Evolutionary conservation across 2,113 vertebrate genomes (phyloP).

Genomic region (Misgurnus mizolepis): DNA sequence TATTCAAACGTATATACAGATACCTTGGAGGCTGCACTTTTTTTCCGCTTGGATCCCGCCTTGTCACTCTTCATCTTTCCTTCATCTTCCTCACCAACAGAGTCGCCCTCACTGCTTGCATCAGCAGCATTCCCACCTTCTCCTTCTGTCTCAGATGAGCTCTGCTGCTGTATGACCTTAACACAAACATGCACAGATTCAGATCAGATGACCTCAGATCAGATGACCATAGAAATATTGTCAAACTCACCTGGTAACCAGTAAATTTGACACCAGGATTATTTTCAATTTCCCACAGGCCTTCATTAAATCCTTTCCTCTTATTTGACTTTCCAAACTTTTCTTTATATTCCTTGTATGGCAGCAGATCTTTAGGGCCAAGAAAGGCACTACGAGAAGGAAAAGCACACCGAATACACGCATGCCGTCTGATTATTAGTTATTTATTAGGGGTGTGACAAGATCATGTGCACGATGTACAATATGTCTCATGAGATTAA

Average conservation of each 20-base stretch:
- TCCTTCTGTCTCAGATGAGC: constrained; percentile 91
- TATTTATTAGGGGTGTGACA: not conserved
- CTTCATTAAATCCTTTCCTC: constrained; percentile 98
- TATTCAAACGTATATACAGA: not conserved
- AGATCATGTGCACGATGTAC: too few relatives aligned
- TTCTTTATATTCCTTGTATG: constrained; percentile 98
- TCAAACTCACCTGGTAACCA: constrained; percentile 86
- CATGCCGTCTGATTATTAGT: not conserved
- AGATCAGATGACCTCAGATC: not conserved
- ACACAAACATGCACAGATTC: not conserved
- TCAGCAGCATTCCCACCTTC: constrained; percentile 89
- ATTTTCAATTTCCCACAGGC: constrained; percentile 98
- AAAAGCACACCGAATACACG: not conserved
- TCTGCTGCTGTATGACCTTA: constrained; percentile 91
- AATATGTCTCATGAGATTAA: too few relatives aligned
- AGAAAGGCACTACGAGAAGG: constrained; percentile 85
- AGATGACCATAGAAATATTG: not conserved
- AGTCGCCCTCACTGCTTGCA: constrained; percentile 90
- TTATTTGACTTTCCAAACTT: constrained; percentile 99
- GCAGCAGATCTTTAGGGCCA: constrained; percentile 95
- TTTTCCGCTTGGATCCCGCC: constrained; percentile 92
- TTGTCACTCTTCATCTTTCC: constrained; percentile 89
- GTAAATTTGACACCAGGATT: constrained; percentile 98
- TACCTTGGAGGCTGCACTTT: constrained; percentile 88
- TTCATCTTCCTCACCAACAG: constrained; percentile 85